Evolutionary conservation across 2,888 invertebrate genomes (phyloP), one percentile per base, ranked within the genome.

Genomic region (Escarpia spicata): DNA sequence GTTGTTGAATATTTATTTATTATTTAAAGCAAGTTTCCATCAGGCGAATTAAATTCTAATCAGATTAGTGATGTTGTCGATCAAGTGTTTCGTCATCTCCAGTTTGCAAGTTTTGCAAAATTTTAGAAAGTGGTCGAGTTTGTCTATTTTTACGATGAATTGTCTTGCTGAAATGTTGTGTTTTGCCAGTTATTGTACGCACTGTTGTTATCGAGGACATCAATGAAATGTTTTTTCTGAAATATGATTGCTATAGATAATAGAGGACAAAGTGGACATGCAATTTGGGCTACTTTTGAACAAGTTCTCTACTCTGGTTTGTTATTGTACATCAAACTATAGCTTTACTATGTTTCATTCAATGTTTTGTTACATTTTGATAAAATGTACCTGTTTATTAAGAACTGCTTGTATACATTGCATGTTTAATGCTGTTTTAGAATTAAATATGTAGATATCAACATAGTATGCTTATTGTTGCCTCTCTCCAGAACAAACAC

Each of bases 321-420:
- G 19, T 75, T 75, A 75, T 26, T 75, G 75, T 75, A 75, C 75
- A 6, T 75, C 75, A 75, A 6, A 2, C 75, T 75, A 6, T 26
- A 26, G 75, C 75, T 75, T 15, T 75, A 75, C 75, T 75, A 9
- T 52, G 52, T 52, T 75, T 26, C 19, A 19, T 75, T 75, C 75
- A 75, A 6, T 75, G 75, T 75, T 75, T 75, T 75, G 75, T 75
- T 75, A 75, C 75, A 75, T 75, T 75, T 75, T 75, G n/a, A 26
- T 75, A 75, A 75, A 75, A 75, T 75, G 75, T 75, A n/a, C 75
- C 26, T 75, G 75, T 75, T 75, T 75, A n/a, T 75, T 75, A 75
- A 75, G 75, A 75, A 75, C 75, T 75, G 75, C 75, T 75, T 75
- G 75, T 75, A 75, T 75, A 75, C 75, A 75, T 75, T 75, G 75